These are phyloP conservation scores for Drosophila subpulchrella DNA, from an alignment of 1,140 invertebrate species.

Conservation along the genomic window DNA sequence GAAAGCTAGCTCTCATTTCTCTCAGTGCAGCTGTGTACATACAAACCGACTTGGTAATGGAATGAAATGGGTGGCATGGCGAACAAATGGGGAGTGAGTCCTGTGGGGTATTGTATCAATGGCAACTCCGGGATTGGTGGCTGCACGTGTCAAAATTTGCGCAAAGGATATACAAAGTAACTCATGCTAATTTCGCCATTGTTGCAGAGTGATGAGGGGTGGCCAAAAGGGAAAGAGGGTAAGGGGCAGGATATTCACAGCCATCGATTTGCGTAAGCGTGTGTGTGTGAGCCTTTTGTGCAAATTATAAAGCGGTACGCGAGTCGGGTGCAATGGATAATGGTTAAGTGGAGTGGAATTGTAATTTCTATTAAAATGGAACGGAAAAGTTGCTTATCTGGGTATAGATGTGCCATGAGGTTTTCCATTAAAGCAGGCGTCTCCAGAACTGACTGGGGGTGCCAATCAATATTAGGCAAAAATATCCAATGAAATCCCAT, in stretches of 20 bases:
- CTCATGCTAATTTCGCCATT: slow-evolving; percentile 73
- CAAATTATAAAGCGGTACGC: slow-evolving; percentile 40
- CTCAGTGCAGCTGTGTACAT: slow-evolving; percentile 19
- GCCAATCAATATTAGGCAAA: slow-evolving; percentile 29
- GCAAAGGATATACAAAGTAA: slow-evolving; percentile 76
- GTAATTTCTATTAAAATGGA: slow-evolving; percentile 45
- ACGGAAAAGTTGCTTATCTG: slow-evolving; percentile 21
- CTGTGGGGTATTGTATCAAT: slow-evolving; percentile 67
- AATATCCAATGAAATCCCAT: slow-evolving; percentile 19
- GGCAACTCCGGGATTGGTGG: slow-evolving; percentile 48
- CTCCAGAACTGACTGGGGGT: background rate
- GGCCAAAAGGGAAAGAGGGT: slow-evolving; percentile 2
- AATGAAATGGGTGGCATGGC: slow-evolving; percentile 8
- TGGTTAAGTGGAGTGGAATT: slow-evolving; percentile 52
- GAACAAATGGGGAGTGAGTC: slow-evolving; percentile 37
- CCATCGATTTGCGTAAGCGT: slow-evolving; percentile 37
- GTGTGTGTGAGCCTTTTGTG: slow-evolving; percentile 31
- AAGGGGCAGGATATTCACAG: slow-evolving; percentile 5
- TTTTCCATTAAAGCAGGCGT: slow-evolving; percentile 25
- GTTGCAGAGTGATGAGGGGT: slow-evolving; percentile 46
- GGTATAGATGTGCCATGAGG: slow-evolving; percentile 14
- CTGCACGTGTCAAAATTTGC: slow-evolving; percentile 77
- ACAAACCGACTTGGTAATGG: slow-evolving; percentile 23
- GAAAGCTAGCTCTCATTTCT: background rate
- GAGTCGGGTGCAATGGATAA: slow-evolving; percentile 37